Evolutionary conservation across 2,797 vertebrate species (phyloP).

Genomic region (Clarias fuscus): DNA sequence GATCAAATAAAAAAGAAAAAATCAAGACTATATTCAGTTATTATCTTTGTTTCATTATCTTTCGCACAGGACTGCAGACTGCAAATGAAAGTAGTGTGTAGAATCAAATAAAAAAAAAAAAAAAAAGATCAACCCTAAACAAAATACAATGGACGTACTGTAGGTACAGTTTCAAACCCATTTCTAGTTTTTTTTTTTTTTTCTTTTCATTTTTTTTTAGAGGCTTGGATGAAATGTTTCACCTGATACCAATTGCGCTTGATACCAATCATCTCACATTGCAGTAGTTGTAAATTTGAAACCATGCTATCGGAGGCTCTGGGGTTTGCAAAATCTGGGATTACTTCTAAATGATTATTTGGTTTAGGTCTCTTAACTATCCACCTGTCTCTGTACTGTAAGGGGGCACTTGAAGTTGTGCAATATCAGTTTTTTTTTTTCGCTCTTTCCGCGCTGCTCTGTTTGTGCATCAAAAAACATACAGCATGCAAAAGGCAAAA

Average conservation of each 20-base stretch:
- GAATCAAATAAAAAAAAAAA: no score
- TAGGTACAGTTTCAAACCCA: background rate
- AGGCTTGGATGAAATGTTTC: background rate
- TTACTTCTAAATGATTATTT: background rate
- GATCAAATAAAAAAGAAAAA: no score
- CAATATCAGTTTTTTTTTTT: background rate
- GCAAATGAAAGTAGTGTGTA: background rate
- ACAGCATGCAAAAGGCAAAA: background rate
- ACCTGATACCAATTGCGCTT: background rate
- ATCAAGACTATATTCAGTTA: no score
- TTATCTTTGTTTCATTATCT: no score
- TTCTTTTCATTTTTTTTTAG: no score
- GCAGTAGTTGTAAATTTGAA: background rate
- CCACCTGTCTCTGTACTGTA: no score
- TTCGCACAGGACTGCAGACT: no score
- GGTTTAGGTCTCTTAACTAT: no score
- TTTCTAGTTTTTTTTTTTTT: background rate
- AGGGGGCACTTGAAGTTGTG: background rate
- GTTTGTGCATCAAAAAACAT: background rate
- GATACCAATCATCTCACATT: no score
- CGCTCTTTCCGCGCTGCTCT: background rate
- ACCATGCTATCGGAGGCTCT: background rate
- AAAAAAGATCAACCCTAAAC: background rate
- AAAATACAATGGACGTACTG: background rate
- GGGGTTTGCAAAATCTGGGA: background rate